phyloP scores from a whole-genome alignment of 2,888 invertebrate species.

The Drosophila leonis region DNA sequence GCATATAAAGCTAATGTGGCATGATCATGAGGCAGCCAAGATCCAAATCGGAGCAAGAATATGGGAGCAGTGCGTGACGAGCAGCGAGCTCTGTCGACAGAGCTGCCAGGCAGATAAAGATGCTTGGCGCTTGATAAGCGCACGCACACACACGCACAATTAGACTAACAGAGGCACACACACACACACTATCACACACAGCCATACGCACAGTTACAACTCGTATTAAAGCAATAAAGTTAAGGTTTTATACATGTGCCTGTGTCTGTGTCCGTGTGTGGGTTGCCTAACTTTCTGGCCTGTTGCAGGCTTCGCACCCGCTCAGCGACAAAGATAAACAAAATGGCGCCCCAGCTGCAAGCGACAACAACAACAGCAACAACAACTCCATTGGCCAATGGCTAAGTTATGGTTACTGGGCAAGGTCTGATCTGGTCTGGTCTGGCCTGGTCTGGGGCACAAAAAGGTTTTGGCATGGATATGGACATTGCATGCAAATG shows the following conservation, averaged over 20 bases:
- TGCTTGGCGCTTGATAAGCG: slow-evolving; percentile 49
- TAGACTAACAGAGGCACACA: slow-evolving; percentile 8
- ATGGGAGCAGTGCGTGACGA: slow-evolving; percentile 63
- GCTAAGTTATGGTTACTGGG: slow-evolving; percentile 64
- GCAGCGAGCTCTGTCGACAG: slow-evolving; percentile 3
- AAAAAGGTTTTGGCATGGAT: slow-evolving; percentile 24
- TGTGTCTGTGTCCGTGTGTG: too few relatives aligned
- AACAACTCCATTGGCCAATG: slow-evolving; percentile 60
- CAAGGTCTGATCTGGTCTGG: slow-evolving; percentile 23
- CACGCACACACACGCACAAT: slow-evolving; percentile 7
- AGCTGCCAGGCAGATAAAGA: slow-evolving; percentile 21
- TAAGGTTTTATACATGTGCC: not conserved
- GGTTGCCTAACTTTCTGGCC: slow-evolving; percentile 57
- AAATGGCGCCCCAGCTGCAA: slow-evolving; percentile 63
- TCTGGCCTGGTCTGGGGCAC: slow-evolving; percentile 23
- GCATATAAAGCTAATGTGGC: slow-evolving; percentile 56
- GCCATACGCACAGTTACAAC: not conserved
- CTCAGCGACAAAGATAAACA: slow-evolving; percentile 78
- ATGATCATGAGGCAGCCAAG: slow-evolving; percentile 59
- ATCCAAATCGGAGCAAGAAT: slow-evolving; percentile 60
- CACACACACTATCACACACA: slow-evolving; percentile 3
- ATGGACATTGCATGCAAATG: slow-evolving; percentile 51
- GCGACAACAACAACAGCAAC: slow-evolving; percentile 18
- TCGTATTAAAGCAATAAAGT: slow-evolving; percentile 4
- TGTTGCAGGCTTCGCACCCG: slow-evolving; percentile 58